phyloP scores from a whole-genome alignment of 92 coral and sea anemone genomes.

The Parazoanthus swiftii region DNA sequence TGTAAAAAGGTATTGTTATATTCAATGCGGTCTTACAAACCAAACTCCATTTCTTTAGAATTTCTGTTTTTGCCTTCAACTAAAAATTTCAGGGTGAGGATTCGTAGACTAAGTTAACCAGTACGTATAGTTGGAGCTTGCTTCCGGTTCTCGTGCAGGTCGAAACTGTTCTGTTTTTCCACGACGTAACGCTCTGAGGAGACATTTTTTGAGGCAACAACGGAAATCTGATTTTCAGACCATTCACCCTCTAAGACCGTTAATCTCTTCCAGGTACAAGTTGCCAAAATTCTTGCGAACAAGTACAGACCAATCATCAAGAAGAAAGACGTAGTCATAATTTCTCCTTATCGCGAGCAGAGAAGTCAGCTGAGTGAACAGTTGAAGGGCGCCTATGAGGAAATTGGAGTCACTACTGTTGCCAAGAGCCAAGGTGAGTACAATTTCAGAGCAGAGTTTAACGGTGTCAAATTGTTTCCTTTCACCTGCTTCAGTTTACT shows the following conservation, averaged over 20 bases:
- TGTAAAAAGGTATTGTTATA: no score
- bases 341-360: constrained; percentile 85
- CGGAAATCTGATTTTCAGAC: background rate
- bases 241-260: background rate
- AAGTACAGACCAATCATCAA: constrained; percentile 31
- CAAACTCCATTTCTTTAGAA: no score
- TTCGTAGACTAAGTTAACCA: no score
- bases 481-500: background rate
- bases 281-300: constrained; percentile 73
- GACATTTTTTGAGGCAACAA: no score
- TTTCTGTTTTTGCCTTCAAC: no score
- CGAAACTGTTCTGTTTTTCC: no score
- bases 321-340: constrained; percentile 58
- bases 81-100: no score
- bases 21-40: no score
- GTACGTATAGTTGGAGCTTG: no score
- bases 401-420: constrained; percentile 71
- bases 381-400: constrained; percentile 64
- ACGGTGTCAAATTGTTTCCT: background rate
- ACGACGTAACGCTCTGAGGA: no score
- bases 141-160: no score
- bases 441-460: background rate
- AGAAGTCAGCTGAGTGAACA: constrained; percentile 54
- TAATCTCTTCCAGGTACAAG: constrained; percentile 54
- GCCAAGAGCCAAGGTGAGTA: constrained; percentile 79